These are phyloP conservation scores for Zygothrica quintamaculata DNA, from an alignment of 2,888 invertebrate genomes.

Conservation along the genomic window DNA sequence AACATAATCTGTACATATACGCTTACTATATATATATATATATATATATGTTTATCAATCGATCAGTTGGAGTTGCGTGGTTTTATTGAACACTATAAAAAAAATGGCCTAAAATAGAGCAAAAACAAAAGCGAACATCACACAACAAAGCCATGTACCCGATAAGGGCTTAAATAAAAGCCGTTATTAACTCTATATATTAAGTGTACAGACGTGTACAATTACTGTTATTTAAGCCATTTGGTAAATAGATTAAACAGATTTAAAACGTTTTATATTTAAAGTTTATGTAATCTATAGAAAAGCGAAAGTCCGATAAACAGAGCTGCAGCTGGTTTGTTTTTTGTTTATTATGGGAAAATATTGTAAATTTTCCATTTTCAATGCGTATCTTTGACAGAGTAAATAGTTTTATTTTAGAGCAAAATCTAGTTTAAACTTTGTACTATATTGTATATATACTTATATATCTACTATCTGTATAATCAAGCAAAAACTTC, in stretches of 20 bases:
- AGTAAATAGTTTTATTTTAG: too few species aligned
- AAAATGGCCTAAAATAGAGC: slow-evolving; percentile 52
- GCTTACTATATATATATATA: not conserved
- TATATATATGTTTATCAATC: slow-evolving; percentile 24
- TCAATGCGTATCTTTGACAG: too few species aligned
- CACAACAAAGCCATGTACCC: slow-evolving; percentile 30
- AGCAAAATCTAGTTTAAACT: too few species aligned
- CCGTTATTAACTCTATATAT: not conserved
- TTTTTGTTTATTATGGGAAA: too few species aligned
- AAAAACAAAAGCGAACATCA: slow-evolving; percentile 35
- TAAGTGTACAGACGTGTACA: not conserved
- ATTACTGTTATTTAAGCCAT: slow-evolving; percentile 18
- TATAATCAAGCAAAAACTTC: too few species aligned
- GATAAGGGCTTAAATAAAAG: slow-evolving; percentile 39
- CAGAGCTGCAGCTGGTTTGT: too few species aligned
- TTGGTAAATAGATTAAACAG: slow-evolving; percentile 8
- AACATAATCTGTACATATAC: not conserved
- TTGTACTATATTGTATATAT: too few species aligned
- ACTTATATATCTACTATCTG: too few species aligned
- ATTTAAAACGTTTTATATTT: too few species aligned
- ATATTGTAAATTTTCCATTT: too few species aligned
- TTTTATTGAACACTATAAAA: slow-evolving; percentile 56
- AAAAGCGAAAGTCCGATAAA: too few species aligned
- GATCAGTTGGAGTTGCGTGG: slow-evolving; percentile 44
- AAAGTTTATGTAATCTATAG: too few species aligned